phyloP scores from a whole-genome alignment of 37 sponge, comb jelly and placozoan genomes.

The Spongilla lacustris region DNA sequence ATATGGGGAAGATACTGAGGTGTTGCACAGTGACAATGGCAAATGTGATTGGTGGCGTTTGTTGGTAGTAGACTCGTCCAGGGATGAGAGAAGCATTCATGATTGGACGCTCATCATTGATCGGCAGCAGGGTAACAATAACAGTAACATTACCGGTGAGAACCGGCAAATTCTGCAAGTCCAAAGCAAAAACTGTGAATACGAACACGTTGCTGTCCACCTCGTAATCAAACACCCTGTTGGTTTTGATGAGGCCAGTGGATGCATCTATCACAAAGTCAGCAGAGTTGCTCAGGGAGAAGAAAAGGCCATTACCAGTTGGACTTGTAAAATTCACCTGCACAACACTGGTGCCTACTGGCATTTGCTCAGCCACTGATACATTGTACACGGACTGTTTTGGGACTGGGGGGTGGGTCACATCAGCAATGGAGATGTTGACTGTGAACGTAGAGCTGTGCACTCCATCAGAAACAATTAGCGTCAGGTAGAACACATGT shows the following conservation, averaged over 20 bases:
- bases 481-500: slow-evolving; percentile 14
- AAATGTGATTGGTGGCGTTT: slow-evolving; percentile 22
- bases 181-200: slow-evolving; percentile 61
- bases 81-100: background rate
- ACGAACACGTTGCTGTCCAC: slow-evolving; percentile 6
- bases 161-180: slow-evolving; percentile 33
- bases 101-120: slow-evolving; percentile 75
- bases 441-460: slow-evolving; percentile 28
- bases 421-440: slow-evolving; percentile 30
- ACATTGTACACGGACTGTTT: slow-evolving; percentile 5
- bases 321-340: slow-evolving; percentile 54
- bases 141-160: slow-evolving; percentile 35
- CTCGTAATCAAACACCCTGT: slow-evolving; percentile 66
- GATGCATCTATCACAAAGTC: slow-evolving; percentile 9
- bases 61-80: slow-evolving; percentile 38
- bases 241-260: slow-evolving; percentile 39
- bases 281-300: slow-evolving; percentile 15
- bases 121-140: slow-evolving; percentile 40
- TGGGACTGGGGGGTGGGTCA: slow-evolving; percentile 57
- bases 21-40: slow-evolving; percentile 49
- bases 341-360: slow-evolving; percentile 18
- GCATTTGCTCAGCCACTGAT: slow-evolving; percentile 39
- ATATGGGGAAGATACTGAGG: slow-evolving; percentile 24
- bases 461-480: slow-evolving; percentile 52
- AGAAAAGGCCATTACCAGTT: slow-evolving; percentile 43